Evolutionary conservation across 1,140 invertebrate genomes (phyloP), one percentile per base, ranked within the genome.

Genomic region (Ptiloglossa arizonensis): DNA sequence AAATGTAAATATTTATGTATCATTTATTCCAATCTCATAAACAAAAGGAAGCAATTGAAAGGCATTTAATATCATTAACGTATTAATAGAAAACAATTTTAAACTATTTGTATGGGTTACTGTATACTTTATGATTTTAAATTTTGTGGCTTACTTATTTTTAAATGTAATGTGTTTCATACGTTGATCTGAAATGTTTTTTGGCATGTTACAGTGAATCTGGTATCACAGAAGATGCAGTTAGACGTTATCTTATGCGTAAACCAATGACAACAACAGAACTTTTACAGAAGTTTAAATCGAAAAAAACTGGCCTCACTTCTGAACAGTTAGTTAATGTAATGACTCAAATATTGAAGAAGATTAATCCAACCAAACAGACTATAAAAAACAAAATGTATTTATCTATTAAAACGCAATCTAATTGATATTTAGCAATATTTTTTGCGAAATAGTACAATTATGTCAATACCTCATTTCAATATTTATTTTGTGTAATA

Each of bases 261-360:
- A 99, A 99, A 89, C 98, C 98, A 2, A 98, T 99, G 96, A 99
- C 98, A 1, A 97, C 98, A 0, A 98, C 97, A 1, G 98, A 99
- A 89, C 91, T 99, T 19, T 90, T 99, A 8, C 97, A 98, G 56
- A 99, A 99, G 92, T 98, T 99, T 92, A 98, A 98, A 90, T 97
- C 96, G 27, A 98, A 98, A 90, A 97, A 98, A 86, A 97, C 97
- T n/a, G 97, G 97, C 15, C 94, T 98, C 41, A 96, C 95, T 24
- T 97, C 96, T 66, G 97, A 99, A 78, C 96, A 98, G 74, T 93
- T 99, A 77, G 97, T 98, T 3, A 96, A 96, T 81, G 96, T 97
- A 24, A 98, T 99, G 95, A 98, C 97, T 29, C 96, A 98, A 88
- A 97, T 99, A 76, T 93, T 99, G 17, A 99, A 99, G 92, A 96